Conservation (phyloP, 1,140 invertebrate species). For the Papilio xuthus region DNA sequence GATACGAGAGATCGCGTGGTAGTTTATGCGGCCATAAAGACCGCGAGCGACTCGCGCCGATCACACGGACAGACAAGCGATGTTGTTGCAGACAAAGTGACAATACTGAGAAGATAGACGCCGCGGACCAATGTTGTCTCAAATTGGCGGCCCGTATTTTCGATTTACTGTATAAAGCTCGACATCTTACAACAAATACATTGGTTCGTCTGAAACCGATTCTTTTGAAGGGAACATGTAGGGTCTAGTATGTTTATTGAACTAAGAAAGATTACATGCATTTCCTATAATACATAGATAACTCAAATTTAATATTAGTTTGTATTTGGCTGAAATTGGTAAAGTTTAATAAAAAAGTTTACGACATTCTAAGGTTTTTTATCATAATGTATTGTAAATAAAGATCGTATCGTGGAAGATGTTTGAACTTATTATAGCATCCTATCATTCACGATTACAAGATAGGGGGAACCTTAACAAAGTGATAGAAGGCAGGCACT, state of each 20-base stretch:
- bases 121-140: constrained; percentile 22
- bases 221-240: neutral
- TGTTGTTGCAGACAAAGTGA: constrained; percentile 42
- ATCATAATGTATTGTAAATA: neutral
- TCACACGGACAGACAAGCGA: constrained; percentile 54
- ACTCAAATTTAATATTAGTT: no score
- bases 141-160: constrained; percentile 22
- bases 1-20: constrained; percentile 64
- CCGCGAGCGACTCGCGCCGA: constrained; percentile 45
- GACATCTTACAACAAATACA: constrained; percentile 16
- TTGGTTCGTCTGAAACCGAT: neutral
- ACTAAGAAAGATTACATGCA: no score
- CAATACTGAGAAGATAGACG: constrained; percentile 43
- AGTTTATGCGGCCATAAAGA: constrained; percentile 73
- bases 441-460: constrained; percentile 23
- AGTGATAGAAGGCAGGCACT: constrained; percentile 34
- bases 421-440: constrained; percentile 4
- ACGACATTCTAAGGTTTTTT: neutral
- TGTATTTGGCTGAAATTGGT: no score
- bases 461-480: constrained; percentile 24
- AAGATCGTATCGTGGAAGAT: constrained; percentile 1
- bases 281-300: no score
- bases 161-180: constrained; percentile 1
- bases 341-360: neutral
- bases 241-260: neutral